phyloP scores from a whole-genome alignment of 2,888 invertebrate genomes.

The Agelastica alni region DNA sequence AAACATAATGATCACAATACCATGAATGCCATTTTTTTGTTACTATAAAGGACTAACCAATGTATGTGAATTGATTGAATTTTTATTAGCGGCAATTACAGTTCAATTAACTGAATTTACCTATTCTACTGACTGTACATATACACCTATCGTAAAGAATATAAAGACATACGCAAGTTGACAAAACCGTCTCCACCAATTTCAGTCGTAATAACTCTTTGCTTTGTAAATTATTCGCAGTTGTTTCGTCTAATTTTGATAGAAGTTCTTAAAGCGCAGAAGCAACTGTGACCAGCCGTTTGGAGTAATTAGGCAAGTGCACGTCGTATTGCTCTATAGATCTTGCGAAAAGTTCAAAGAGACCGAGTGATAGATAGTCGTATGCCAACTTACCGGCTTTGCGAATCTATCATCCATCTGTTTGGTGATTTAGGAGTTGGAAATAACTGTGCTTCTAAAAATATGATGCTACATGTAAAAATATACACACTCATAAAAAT shows the following conservation, averaged over 20 bases:
- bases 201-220: constrained; percentile 22
- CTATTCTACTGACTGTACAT: too few species aligned
- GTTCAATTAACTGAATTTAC: too few species aligned
- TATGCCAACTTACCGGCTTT: constrained; percentile 33
- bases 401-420: constrained; percentile 38
- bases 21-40: too few species aligned
- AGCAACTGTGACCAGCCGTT: constrained; percentile 32
- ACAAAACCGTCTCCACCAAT: constrained; percentile 21
- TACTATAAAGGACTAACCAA: too few species aligned
- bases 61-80: too few species aligned
- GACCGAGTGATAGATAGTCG: constrained; percentile 36
- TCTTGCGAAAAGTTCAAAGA: constrained; percentile 37
- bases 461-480: too few species aligned
- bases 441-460: too few species aligned
- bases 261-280: constrained; percentile 20
- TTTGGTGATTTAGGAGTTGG: too few species aligned
- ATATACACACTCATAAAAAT: too few species aligned
- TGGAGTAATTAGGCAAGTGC: constrained; percentile 37
- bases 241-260: constrained; percentile 25
- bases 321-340: constrained; percentile 32
- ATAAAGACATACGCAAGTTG: constrained; percentile 5
- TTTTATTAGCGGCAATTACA: too few species aligned
- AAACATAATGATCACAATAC: too few species aligned
- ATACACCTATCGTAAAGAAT: too few species aligned
- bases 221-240: constrained; percentile 24